Evolutionary conservation across 2,797 vertebrate species (phyloP), one percentile per base, ranked within the genome.

Genomic region (Malurus splendens): DNA sequence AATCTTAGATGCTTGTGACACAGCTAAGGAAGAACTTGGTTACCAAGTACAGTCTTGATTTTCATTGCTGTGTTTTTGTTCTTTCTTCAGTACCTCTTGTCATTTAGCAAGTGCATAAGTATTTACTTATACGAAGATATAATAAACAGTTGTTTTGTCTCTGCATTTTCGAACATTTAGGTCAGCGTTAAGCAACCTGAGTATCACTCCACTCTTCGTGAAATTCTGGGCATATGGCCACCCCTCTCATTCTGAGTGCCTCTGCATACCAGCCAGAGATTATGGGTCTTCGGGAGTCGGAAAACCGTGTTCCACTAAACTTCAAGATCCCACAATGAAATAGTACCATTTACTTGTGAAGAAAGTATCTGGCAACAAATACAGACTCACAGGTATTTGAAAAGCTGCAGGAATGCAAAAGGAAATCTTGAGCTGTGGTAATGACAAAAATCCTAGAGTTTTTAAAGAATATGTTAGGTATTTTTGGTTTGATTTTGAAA

Each of bases 231-330:
- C 4, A 9, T 25, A 51, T 11, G 12, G 24, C 27, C 19, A 56
- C 3, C 10, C 3, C 10, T 42, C 14, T 42, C n/a, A 18, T 65
- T 87, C 16, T 52, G 48, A 86, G 44, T 52, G 23, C 23, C 80
- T 13, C 32, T n/a, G 51, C 30, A 73, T 6, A 20, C 1, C 9
- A 3, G 7, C 1, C 5, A 8, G 3, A 19, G 7, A 9, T 52
- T 39, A 61, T 41, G 52, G 7, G 12, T 61, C 33, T 75, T 82
- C 42, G 74, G 36, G 7, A 39, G 24, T 39, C 28, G 57, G 39
- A 82, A 61, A 20, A 36, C 6, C 9, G 16, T 18, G 8, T 25
- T 54, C 23, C 16, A 50, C 30, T 57, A 50, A 61, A 57, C 16
- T 66, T 28, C 30, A 47, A 48, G 54, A 60, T 5, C 18, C 22